Evolutionary conservation across 2,888 invertebrate species (phyloP).

Genomic region (Nezara viridula): DNA sequence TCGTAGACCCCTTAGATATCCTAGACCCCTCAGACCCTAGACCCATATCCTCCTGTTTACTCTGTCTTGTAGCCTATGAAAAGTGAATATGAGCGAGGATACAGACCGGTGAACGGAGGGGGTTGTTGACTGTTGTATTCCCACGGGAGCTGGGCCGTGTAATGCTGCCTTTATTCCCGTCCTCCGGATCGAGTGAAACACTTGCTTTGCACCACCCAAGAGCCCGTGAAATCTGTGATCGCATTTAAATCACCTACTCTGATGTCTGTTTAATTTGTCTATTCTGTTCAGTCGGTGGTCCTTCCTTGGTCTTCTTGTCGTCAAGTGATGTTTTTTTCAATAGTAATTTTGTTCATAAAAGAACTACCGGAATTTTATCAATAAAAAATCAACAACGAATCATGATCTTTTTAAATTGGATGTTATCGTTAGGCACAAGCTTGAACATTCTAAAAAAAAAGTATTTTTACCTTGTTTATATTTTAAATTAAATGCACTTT

Average conservation of each 20-base stretch:
- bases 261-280: not conserved
- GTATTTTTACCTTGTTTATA: too few species aligned
- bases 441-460: too few species aligned
- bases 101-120: not conserved
- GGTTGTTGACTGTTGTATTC: constrained; percentile 55
- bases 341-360: not conserved
- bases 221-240: constrained; percentile 27
- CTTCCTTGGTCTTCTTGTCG: not conserved
- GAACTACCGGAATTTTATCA: not conserved
- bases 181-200: constrained; percentile 29
- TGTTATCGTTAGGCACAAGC: too few species aligned
- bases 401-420: not conserved
- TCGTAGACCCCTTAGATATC: not conserved
- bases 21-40: not conserved
- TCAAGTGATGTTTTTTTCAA: not conserved
- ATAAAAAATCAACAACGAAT: not conserved
- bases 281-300: not conserved
- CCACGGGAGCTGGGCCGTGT: constrained; percentile 51
- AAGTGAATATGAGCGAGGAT: constrained; percentile 9
- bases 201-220: constrained; percentile 15
- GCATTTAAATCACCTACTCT: constrained; percentile 15
- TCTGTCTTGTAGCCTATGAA: not conserved
- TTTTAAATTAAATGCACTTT: too few species aligned
- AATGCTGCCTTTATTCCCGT: constrained; percentile 54
- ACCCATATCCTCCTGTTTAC: not conserved